phyloP scores from a whole-genome alignment of 23 tunicate genomes.

The Clavelina lepadiformis region DNA sequence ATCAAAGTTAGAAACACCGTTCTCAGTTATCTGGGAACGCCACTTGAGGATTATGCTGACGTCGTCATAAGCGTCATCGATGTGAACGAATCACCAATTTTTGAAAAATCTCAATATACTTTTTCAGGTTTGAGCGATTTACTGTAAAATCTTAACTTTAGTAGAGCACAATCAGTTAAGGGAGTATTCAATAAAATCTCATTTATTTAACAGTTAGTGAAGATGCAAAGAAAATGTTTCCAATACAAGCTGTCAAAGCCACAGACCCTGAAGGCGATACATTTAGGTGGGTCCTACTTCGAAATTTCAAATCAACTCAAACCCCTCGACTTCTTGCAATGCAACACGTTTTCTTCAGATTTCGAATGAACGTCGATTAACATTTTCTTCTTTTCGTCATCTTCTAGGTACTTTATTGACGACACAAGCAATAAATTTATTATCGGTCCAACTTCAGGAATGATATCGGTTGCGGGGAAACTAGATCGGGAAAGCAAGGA shows the following conservation, averaged over 20 bases:
- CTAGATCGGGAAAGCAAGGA: constrained; percentile 37
- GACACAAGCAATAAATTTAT: constrained; percentile 22
- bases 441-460: constrained; percentile 21
- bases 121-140: constrained; percentile 52
- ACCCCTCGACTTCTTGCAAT: neutral
- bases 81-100: constrained; percentile 67
- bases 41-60: constrained; percentile 32
- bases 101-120: constrained; percentile 19
- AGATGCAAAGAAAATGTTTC: constrained; percentile 11
- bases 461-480: constrained; percentile 24
- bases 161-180: neutral
- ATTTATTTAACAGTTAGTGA: constrained; percentile 40
- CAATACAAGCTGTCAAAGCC: constrained; percentile 24
- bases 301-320: too few species aligned
- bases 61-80: constrained; percentile 41
- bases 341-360: neutral
- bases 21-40: neutral
- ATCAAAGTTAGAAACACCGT: constrained; percentile 25
- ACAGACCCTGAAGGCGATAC: constrained; percentile 63
- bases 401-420: constrained; percentile 37
- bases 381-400: neutral
- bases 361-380: neutral
- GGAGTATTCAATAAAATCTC: too few species aligned
- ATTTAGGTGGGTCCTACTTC: constrained; percentile 39
- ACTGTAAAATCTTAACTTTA: too few species aligned